phyloP scores from a whole-genome alignment of 2,113 vertebrate genomes.

The Lanius ludovicianus region DNA sequence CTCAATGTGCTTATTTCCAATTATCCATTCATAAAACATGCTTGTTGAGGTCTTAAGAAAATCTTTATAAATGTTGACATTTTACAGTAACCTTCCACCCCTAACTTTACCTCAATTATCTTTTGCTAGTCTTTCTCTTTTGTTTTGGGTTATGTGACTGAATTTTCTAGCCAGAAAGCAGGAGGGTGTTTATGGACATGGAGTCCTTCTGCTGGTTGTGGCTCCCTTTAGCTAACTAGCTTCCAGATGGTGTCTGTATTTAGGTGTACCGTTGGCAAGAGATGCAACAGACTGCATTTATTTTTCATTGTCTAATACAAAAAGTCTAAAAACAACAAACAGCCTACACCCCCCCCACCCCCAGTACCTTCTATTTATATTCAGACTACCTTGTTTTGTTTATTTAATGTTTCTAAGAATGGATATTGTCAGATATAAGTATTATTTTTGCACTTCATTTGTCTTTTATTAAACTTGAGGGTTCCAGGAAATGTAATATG shows the following conservation, averaged over 20 bases:
- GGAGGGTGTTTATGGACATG: background rate
- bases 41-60: background rate
- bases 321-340: background rate
- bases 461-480: background rate
- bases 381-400: background rate
- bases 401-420: background rate
- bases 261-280: background rate
- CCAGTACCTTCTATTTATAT: background rate
- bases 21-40: background rate
- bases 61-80: background rate
- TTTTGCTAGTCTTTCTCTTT: background rate
- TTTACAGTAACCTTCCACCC: background rate
- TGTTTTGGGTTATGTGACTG: background rate
- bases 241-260: background rate
- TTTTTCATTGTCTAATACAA: background rate
- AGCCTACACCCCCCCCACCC: background rate
- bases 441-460: background rate
- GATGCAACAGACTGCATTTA: background rate
- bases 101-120: background rate
- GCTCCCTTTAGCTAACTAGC: background rate
- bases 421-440: background rate
- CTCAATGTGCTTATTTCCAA: rapidly evolving
- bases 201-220: background rate
- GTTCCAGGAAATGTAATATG: background rate
- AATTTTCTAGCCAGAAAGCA: background rate